These are phyloP conservation scores for Argyresthia goedartella DNA, from an alignment of 2,888 invertebrate genomes.

Conservation along the genomic window DNA sequence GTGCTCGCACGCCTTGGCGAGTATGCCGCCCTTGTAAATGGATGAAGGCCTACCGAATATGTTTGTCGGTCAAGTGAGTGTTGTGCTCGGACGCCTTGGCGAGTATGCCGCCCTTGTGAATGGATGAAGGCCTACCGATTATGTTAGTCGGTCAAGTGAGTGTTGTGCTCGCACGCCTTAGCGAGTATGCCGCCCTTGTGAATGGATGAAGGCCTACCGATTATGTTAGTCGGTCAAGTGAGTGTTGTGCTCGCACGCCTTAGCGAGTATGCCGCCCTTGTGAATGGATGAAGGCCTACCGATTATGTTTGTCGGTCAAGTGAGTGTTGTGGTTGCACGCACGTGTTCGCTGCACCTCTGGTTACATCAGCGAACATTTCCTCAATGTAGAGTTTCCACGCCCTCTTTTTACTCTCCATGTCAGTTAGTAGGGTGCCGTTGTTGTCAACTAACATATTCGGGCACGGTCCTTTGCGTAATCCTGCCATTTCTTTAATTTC, in stretches of 20 bases:
- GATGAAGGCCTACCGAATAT: conserved; percentile 80
- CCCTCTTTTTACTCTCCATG: too few species aligned
- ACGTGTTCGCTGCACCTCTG: too few species aligned
- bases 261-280: conserved; percentile 95
- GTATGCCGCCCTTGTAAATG: conserved; percentile 94
- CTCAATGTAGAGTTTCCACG: too few species aligned
- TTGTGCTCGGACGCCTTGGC: conserved; percentile 97
- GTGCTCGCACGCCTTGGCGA: conserved; percentile 96
- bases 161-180: conserved; percentile 95
- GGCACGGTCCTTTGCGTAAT: too few species aligned
- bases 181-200: conserved; percentile 95
- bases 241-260: conserved; percentile 94
- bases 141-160: conserved; percentile 84
- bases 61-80: conserved; percentile 82
- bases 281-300: conserved; percentile 22
- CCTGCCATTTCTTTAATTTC: too few species aligned
- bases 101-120: conserved; percentile 93
- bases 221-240: conserved; percentile 85
- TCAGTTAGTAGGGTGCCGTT: too few species aligned
- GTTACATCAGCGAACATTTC: too few species aligned
- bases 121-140: conserved; percentile 50
- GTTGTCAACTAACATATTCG: too few species aligned
- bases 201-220: conserved; percentile 32
- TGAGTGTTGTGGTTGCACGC: conserved; percentile 95
- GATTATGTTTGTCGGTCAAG: conserved; percentile 82